Evolutionary conservation across 2,888 invertebrate species (phyloP), one percentile per base, ranked within the genome.

Genomic region (Cynaeus angustus): DNA sequence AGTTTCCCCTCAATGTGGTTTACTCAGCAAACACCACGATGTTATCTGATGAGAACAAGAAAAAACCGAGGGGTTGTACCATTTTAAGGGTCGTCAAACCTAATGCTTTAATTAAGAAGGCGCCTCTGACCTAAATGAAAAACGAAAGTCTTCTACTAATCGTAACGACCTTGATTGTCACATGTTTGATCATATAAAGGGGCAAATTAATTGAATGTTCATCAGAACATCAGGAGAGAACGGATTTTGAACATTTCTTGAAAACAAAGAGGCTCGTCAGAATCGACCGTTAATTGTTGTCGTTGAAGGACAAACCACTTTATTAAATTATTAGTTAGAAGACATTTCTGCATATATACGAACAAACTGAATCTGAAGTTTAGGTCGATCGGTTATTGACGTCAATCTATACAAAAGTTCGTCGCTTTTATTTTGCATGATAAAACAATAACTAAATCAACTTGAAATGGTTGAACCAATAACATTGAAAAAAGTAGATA

Each of bases 101-200:
- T 21, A 21, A 21, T 7, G 37, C 9, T n/a, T 37, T 37, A 37
- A 37, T 37, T 37, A 37, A 37, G 37, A 37, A 8, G 37, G 37
- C 37, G 9, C 9, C 53, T 33, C 8, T 41, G 55, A 55, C 43
- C 37, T 8, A 55, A 56, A 28, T 38, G 55, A 55, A 55, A 55
- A 55, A 55, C 16, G 55, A 55, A 55, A 55, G 55, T 53, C 13
- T 30, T 13, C n/a, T 53, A 33, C 33, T 53, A 33, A 53, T 53
- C 14, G 7, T 14, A 13, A 33, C 28, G 10, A 43, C 56, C 56
- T 56, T 41, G 56, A n/a, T 10, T 16, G n/a, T 38, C 30, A 38
- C 26, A 43, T 56, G 38, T 26, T 26, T 7, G 38, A 28, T 26
- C 28, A 46, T 16, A 14, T 46, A 46, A 50, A 50, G 48, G 48